Base-by-base conservation (phyloP, 1,140 invertebrate species). In the Neotoxoptera formosana region DNA sequence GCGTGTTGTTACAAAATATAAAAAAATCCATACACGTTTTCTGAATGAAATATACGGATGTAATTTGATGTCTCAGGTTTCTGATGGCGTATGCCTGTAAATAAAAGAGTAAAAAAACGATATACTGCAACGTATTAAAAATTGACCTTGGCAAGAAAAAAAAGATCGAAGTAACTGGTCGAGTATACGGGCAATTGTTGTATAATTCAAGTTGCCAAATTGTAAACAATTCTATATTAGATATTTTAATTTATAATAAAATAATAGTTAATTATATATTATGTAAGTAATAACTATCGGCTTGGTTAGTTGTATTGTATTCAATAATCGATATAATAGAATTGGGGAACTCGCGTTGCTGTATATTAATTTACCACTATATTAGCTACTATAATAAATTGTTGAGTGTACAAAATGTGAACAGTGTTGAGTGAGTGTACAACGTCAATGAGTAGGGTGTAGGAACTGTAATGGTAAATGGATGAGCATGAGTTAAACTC, bases 31-130 rank as follows among this genome's bases (percentile, higher is more conserved):
- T 45, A 20, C 84, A 84, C 45, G 45, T 86, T 86, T 86, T 48
- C 7, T 86, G 25, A 47, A 86, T 86, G 20, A 84, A 84, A 84
- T 45, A 84, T 45, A 84, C 36, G 83, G 83, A 84, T 84, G 76
- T 83, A 83, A 83, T 83, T 83, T 83, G 83, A 84, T 41, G 45
- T 86, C 6, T 86, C 30, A 14, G 30, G 47, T 30, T 48, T 86
- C 30, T 47, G 9, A 48, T 86, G 30, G 30, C 14, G 30, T 30
- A 86, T 36, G 36, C 0, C 8, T 41, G 84, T 47, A 17, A n/a
- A 47, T n/a, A 45, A 86, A 86, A 86, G 47, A 86, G 45, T 86
- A 48, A 86, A 48, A 86, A 86, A 47, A 20, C 45, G 30, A 86
- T 86, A 47, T 76, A 76, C n/a, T 76, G 30, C 41, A 47, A 21